These are phyloP conservation scores for Agelas oroides DNA, from an alignment of 37 sponge, comb jelly and placozoan species.

Conservation along the genomic window DNA sequence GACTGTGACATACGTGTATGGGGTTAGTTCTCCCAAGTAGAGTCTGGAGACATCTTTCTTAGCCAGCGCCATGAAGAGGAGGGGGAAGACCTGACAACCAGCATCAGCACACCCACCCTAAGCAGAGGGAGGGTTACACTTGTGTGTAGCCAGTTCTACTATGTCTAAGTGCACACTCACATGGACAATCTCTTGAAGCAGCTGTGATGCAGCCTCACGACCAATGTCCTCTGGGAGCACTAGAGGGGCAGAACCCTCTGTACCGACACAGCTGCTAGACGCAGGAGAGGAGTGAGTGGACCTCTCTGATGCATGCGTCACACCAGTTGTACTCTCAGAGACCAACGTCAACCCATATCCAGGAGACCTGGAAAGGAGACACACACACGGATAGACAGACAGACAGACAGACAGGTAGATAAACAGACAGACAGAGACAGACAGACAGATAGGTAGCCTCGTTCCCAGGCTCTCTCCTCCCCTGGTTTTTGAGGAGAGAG, in stretches of 20 bases:
- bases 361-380: conserved; percentile 60
- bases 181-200: conserved; percentile 83
- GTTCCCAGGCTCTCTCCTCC: too few species aligned
- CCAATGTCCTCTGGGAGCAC: conserved; percentile 95
- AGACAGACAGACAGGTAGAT: neutral
- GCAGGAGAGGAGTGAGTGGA: conserved; percentile 9
- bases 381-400: too few species aligned
- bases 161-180: conserved; percentile 11
- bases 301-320: conserved; percentile 67
- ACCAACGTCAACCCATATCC: conserved; percentile 91
- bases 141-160: too few species aligned
- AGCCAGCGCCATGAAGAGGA: conserved; percentile 94
- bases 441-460: too few species aligned
- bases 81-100: conserved; percentile 76
- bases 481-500: too few species aligned
- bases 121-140: too few species aligned
- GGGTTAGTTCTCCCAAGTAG: conserved; percentile 74
- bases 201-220: conserved; percentile 44
- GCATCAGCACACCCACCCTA: conserved; percentile 92
- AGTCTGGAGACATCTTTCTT: conserved; percentile 87
- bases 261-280: neutral
- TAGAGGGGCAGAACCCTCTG: neutral
- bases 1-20: conserved; percentile 72
- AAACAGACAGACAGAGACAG: too few species aligned
- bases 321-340: conserved; percentile 85